Conservation (phyloP, 1,140 invertebrate species). For the Trialeurodes vaporariorum region DNA sequence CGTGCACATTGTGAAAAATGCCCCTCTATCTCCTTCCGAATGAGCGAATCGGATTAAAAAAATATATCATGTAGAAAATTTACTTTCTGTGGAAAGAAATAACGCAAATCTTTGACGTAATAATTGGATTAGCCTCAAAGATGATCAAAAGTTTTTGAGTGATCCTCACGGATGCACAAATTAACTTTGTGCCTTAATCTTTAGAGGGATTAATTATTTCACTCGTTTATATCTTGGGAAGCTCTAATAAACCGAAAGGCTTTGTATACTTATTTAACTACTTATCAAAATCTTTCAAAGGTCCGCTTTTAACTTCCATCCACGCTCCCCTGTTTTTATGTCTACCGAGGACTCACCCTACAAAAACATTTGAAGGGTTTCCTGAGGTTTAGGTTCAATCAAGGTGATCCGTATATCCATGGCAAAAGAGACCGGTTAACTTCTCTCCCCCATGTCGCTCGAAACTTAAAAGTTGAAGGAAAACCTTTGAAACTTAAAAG, state of each 20-base stretch:
- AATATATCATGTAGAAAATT: too few species aligned
- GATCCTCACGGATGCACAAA: neutral
- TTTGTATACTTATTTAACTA: neutral
- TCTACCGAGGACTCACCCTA: neutral
- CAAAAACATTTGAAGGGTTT: neutral
- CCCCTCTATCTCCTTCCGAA: too few species aligned
- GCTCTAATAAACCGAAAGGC: too few species aligned
- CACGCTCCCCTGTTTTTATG: neutral
- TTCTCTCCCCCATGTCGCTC: neutral
- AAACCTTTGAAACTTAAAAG: neutral
- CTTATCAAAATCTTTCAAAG: neutral
- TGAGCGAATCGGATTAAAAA: too few species aligned
- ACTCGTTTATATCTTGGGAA: too few species aligned
- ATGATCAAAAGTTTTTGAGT: neutral
- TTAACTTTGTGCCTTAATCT: neutral
- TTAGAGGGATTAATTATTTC: neutral
- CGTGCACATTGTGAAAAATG: too few species aligned
- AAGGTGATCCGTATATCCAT: neutral
- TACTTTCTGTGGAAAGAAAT: too few species aligned
- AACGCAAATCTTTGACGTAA: too few species aligned
- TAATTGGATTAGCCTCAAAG: neutral
- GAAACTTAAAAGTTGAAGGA: neutral
- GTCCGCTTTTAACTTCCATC: neutral
- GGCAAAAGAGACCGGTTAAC: neutral
- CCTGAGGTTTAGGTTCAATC: neutral